These are phyloP conservation scores for Thera britannica DNA, from an alignment of 2,888 invertebrate species.

Conservation along the genomic window DNA sequence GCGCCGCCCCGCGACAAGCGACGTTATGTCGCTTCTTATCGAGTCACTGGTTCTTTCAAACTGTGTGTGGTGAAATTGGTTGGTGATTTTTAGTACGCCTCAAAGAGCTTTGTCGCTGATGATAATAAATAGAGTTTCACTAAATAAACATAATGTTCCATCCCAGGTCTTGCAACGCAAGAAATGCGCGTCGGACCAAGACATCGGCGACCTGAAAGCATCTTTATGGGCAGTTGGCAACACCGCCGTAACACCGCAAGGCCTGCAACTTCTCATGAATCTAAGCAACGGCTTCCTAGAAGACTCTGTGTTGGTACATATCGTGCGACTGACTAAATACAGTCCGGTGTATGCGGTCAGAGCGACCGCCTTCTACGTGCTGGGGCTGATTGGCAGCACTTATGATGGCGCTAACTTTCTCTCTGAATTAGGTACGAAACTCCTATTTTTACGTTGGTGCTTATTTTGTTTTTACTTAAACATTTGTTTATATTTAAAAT, in stretches of 20 bases:
- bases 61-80: no score
- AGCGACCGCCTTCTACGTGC: conserved; percentile 94
- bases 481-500: no score
- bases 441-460: no score
- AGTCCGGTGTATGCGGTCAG: conserved; percentile 94
- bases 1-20: no score
- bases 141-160: background rate
- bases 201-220: conserved; percentile 92
- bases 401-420: conserved; percentile 92
- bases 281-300: conserved; percentile 70
- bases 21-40: no score
- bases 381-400: conserved; percentile 94
- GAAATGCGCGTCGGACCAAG: conserved; percentile 87
- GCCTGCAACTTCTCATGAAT: conserved; percentile 89
- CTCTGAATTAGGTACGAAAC: conserved; percentile 85
- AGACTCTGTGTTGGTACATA: conserved; percentile 74
- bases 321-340: conserved; percentile 89
- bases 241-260: conserved; percentile 90
- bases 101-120: no score
- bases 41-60: no score
- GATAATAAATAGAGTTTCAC: no score
- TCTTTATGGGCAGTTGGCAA: conserved; percentile 96
- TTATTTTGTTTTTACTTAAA: no score
- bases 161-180: conserved; percentile 73
- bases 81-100: no score